phyloP scores from a whole-genome alignment of 2,888 invertebrate genomes.

The Diploptera punctata region DNA sequence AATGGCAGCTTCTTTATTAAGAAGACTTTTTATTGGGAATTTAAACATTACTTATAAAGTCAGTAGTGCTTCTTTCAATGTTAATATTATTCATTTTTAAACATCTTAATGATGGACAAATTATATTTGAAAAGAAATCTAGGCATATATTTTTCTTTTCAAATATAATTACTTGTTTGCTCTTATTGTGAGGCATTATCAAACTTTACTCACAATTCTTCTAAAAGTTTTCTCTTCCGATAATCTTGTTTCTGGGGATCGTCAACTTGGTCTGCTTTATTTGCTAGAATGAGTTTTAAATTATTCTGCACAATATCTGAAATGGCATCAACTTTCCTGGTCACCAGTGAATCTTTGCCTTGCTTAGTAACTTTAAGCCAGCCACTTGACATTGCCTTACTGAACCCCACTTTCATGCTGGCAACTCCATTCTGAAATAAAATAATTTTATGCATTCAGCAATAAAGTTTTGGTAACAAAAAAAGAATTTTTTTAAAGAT shows the following conservation, averaged over 20 bases:
- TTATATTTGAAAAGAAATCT: too few relatives aligned
- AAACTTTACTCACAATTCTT: constrained; percentile 60
- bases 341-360: constrained; percentile 71
- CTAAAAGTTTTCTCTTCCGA: constrained; percentile 93
- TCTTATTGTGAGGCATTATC: not conserved
- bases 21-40: too few relatives aligned
- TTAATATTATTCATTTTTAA: too few relatives aligned
- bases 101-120: too few relatives aligned
- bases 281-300: constrained; percentile 69
- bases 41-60: too few relatives aligned
- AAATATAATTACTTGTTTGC: not conserved
- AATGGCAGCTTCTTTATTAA: too few relatives aligned
- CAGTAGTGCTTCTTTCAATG: too few relatives aligned
- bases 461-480: too few relatives aligned
- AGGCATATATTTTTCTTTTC: too few relatives aligned
- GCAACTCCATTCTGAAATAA: constrained; percentile 66
- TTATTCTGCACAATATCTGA: constrained; percentile 75
- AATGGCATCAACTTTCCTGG: constrained; percentile 74
- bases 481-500: too few relatives aligned
- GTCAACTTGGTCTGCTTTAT: constrained; percentile 63
- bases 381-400: constrained; percentile 93
- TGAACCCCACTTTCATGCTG: constrained; percentile 88
- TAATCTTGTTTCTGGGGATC: constrained; percentile 82
- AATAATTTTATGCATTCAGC: too few relatives aligned
- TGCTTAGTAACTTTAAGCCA: constrained; percentile 92